phyloP scores from a whole-genome alignment of 2,888 invertebrate species.

The Hipparchia semele region DNA sequence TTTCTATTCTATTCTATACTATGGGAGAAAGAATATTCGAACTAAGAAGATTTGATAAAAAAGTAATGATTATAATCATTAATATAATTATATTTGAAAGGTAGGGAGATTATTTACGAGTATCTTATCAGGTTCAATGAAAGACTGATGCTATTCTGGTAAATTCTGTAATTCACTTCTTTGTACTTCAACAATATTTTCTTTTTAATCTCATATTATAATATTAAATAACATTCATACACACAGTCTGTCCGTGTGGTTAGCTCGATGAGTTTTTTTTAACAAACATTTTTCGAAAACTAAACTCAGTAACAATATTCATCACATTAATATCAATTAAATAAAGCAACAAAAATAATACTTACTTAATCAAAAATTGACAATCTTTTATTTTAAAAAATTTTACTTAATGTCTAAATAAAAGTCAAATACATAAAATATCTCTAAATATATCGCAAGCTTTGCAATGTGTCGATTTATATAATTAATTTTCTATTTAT shows the following conservation, averaged over 20 bases:
- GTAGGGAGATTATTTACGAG: too few species aligned
- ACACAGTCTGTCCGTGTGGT: slow-evolving; percentile 50
- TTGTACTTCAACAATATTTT: slow-evolving; percentile 75
- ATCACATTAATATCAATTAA: slow-evolving; percentile 26
- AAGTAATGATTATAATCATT: too few species aligned
- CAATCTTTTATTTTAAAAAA: slow-evolving; percentile 7
- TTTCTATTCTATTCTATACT: too few species aligned
- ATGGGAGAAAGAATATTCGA: too few species aligned
- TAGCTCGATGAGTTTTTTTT: slow-evolving; percentile 47
- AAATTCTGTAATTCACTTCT: slow-evolving; percentile 70
- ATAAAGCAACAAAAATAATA: slow-evolving; percentile 30
- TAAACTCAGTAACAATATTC: slow-evolving; percentile 11
- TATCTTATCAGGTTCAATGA: slow-evolving; percentile 47
- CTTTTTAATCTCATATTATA: slow-evolving; percentile 69
- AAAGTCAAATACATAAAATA: slow-evolving; percentile 5
- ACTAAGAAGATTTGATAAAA: too few species aligned
- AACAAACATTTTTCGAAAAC: slow-evolving; percentile 13
- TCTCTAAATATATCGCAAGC: slow-evolving; percentile 10
- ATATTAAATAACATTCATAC: slow-evolving; percentile 73
- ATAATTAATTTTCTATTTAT: slow-evolving; percentile 12
- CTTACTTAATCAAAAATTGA: slow-evolving; percentile 6
- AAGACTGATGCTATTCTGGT: slow-evolving; percentile 66
- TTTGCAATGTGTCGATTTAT: slow-evolving; percentile 26
- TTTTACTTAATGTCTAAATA: slow-evolving; percentile 6
- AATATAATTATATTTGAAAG: too few species aligned